These are phyloP conservation scores for Serinus canaria DNA, from an alignment of 2,113 vertebrate genomes.

Conservation along the genomic window DNA sequence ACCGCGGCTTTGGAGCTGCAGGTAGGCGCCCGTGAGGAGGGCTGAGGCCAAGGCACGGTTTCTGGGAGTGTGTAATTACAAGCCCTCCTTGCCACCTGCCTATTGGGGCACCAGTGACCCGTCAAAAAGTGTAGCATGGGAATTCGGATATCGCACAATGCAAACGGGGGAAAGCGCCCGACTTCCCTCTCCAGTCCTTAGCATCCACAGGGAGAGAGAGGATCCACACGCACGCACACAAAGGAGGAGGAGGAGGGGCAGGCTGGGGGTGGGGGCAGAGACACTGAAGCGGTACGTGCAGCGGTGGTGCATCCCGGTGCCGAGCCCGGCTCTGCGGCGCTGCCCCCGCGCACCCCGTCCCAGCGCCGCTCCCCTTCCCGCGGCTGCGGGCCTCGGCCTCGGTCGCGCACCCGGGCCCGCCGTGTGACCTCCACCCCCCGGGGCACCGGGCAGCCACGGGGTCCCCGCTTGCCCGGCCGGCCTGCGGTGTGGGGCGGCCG, in stretches of 20 bases:
- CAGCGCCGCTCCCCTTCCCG: not conserved
- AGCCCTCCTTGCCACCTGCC: conserved; percentile 92
- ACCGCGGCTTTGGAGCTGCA: not conserved
- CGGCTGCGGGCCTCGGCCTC: no score
- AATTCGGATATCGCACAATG: conserved; percentile 85
- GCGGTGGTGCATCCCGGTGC: not conserved
- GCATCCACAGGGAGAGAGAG: conserved; percentile 33
- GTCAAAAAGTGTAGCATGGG: conserved; percentile 99
- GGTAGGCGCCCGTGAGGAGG: conserved; percentile 36
- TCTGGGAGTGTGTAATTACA: conserved; percentile 85
- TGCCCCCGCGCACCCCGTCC: not conserved
- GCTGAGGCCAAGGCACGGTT: conserved; percentile 26
- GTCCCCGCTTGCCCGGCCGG: not conserved
- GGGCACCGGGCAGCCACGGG: not conserved
- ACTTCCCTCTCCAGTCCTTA: conserved; percentile 48
- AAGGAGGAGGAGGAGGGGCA: conserved; percentile 26
- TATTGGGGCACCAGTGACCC: conserved; percentile 97
- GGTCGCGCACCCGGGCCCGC: not conserved
- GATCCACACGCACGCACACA: conserved; percentile 43
- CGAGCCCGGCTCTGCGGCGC: not conserved
- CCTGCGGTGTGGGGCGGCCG: not conserved
- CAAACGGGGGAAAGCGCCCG: conserved; percentile 77
- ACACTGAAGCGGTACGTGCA: not conserved
- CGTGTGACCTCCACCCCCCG: not conserved
- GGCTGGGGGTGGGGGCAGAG: not conserved